Conservation (phyloP, 2,888 invertebrate species). For the Drosophila multiciliata region DNA sequence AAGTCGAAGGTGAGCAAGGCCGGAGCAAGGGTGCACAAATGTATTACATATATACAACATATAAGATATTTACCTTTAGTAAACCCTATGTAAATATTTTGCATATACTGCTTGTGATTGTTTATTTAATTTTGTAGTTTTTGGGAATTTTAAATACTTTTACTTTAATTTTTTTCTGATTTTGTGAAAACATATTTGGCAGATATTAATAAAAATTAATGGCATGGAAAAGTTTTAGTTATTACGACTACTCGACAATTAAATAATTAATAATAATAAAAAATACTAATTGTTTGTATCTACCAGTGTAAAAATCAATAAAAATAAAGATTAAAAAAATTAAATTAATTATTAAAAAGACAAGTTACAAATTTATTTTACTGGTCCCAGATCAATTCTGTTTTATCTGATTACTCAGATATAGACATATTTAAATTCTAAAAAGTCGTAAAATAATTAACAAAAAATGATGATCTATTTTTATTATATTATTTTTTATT, state of each 20-base stretch:
- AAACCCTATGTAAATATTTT: not conserved
- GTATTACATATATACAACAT: not conserved
- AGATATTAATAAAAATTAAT: not conserved
- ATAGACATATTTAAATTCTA: not conserved
- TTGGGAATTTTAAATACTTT: not conserved
- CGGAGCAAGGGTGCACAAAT: constrained; percentile 10
- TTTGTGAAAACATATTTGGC: not conserved
- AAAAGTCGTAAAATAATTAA: not conserved
- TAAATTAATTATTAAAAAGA: not conserved
- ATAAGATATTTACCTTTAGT: not conserved
- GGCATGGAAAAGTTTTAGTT: not conserved
- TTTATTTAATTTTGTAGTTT: not conserved
- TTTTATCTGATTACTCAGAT: not conserved
- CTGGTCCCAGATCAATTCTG: not conserved
- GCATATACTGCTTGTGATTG: not conserved
- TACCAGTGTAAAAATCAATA: not conserved
- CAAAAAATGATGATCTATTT: not conserved
- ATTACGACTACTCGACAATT: not conserved
- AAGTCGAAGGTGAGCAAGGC: constrained; percentile 64
- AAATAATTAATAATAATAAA: not conserved
- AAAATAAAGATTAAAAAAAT: not conserved
- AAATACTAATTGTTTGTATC: too few species aligned
- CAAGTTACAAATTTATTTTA: not conserved
- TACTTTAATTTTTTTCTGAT: not conserved
- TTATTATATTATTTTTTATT: too few species aligned